Conservation (phyloP, 2,888 invertebrate genomes). For the Drosophila anomelani region DNA sequence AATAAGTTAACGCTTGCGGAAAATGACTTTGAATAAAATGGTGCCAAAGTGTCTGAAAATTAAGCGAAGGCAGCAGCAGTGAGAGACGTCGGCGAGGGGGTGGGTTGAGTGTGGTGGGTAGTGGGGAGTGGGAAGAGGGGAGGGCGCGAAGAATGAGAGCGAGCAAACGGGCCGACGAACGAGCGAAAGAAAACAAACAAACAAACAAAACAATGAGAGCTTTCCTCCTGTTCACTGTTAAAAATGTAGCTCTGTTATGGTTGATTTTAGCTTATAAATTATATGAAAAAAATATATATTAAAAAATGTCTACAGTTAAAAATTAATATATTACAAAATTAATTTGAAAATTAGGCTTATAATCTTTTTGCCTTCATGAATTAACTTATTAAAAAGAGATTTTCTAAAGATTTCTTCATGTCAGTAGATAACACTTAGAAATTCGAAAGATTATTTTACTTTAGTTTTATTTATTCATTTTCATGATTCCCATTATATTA, state of each 20-base stretch:
- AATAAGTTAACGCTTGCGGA: constrained; percentile 60
- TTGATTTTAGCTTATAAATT: neutral
- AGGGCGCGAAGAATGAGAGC: constrained; percentile 10
- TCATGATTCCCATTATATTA: too few relatives aligned
- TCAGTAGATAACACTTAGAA: neutral
- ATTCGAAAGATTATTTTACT: neutral
- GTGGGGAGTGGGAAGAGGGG: neutral
- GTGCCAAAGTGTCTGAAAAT: constrained; percentile 75
- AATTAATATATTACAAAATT: neutral
- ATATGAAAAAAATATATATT: neutral
- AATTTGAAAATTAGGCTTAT: too few relatives aligned
- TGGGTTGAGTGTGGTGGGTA: neutral
- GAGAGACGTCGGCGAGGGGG: neutral
- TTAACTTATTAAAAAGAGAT: too few relatives aligned
- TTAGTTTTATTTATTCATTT: too few relatives aligned
- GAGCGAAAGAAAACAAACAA: constrained; percentile 56
- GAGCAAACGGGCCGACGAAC: constrained; percentile 43
- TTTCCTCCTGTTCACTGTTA: constrained; percentile 17
- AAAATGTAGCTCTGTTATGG: neutral
- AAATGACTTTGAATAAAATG: constrained; percentile 72
- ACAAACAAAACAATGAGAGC: constrained; percentile 48
- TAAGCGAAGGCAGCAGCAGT: constrained; percentile 46
- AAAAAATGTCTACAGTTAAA: neutral
- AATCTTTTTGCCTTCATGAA: too few relatives aligned
- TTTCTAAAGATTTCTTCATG: too few relatives aligned